A percentile compares a stretch with the other conserved stretches of the same genome.
phyloP scores from a whole-genome alignment of 2,113 vertebrate genomes.

The Dromiciops gliroides region DNA sequence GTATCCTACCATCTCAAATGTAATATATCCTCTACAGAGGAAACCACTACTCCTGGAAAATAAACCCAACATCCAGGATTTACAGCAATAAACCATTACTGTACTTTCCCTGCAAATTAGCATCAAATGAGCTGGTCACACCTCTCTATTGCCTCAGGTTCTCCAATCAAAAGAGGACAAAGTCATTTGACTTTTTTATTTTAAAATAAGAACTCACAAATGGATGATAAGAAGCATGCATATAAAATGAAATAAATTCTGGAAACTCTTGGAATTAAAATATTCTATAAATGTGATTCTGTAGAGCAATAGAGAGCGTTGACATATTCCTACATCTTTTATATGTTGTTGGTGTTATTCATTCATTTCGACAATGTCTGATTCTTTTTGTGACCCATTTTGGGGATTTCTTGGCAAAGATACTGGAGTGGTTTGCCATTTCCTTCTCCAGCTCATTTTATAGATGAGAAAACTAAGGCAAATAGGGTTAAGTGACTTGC shows the following conservation, averaged over 20 bases:
- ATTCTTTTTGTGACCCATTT: background rate
- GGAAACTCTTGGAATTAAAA: background rate
- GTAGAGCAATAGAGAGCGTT: background rate
- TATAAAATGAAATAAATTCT: background rate
- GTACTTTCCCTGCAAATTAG: background rate
- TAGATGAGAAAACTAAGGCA: background rate
- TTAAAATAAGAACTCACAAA: background rate
- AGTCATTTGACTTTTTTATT: background rate
- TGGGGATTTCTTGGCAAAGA: background rate
- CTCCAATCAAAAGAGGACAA: background rate
- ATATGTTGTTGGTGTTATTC: background rate
- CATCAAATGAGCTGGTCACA: background rate
- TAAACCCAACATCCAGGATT: background rate
- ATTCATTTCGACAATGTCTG: background rate
- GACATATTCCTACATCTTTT: background rate
- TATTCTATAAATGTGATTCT: background rate
- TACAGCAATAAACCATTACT: background rate
- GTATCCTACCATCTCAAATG: background rate
- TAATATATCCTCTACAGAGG: background rate
- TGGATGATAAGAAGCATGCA: background rate
- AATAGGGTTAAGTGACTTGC: background rate
- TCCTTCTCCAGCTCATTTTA: background rate
- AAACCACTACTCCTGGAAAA: background rate
- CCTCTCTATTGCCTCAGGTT: background rate
- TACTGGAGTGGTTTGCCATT: background rate